A percentile compares a stretch with the other conserved stretches of the same genome.
phyloP scores from a whole-genome alignment of 1,140 invertebrate genomes.

The Yoshiicerus persimilis region DNA sequence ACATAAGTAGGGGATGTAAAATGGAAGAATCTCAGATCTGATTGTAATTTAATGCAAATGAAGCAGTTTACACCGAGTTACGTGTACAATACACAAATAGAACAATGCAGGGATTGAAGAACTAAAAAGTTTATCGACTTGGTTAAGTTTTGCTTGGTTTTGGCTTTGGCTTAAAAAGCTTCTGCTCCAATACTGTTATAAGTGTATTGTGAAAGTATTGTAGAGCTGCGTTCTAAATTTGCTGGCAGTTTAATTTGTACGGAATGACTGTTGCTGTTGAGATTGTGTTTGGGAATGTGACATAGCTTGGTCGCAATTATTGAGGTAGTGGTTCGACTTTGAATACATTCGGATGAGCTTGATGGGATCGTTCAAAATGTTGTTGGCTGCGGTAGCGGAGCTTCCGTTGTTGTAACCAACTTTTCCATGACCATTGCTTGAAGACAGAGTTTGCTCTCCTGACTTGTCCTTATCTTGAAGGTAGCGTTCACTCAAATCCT shows the following conservation, averaged over 20 bases:
- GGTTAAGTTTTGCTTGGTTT: neutral
- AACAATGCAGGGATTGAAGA: neutral
- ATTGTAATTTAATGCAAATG: neutral
- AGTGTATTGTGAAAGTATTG: neutral
- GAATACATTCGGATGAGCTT: conserved; percentile 49
- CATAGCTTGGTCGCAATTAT: neutral
- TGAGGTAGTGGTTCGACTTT: conserved; percentile 38
- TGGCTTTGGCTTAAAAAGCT: neutral
- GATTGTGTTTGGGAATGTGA: neutral
- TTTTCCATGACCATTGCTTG: conserved; percentile 18
- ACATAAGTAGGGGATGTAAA: neutral
- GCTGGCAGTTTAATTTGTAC: neutral
- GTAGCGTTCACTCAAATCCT: conserved; percentile 45
- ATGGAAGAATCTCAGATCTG: neutral
- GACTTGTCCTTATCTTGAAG: conserved; percentile 41
- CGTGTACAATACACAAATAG: neutral
- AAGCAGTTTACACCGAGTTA: neutral
- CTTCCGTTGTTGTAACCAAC: neutral
- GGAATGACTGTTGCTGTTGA: conserved; percentile 3
- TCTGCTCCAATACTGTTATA: neutral
- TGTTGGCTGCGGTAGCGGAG: neutral
- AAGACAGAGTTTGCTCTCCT: neutral
- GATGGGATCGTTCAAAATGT: conserved; percentile 47
- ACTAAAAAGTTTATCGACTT: neutral
- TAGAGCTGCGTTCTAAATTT: neutral